Base-by-base conservation (phyloP, 2,888 invertebrate species). In the Hermodice carunculata region DNA sequence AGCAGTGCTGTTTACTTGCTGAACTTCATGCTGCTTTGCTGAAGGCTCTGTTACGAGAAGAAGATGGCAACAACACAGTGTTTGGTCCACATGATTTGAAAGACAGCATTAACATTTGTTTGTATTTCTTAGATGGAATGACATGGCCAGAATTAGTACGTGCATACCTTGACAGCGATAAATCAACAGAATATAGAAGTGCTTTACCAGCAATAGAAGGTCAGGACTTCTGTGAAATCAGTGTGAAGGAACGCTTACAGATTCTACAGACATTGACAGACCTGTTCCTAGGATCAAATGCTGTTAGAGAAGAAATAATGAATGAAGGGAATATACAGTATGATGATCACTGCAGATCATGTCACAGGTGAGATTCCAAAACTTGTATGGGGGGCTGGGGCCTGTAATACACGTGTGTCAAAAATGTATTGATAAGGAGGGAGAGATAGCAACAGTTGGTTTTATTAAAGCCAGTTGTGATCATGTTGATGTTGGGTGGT, bases 61-160 rank as follows among this genome's bases (percentile, higher is more conserved):
- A 86, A 73, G 86, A 86, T 43, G 76, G 74, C 31, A 83, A 81
- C 65, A 79, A 94, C 80, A 96, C 83, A 32, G 94, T 94, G 86
- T 98, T 96, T 88, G 97, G 97, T 49, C 96, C 98, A 8, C 87
- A 95, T 66, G 99, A 99, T 88, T 94, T 96, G 82, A 98, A 98
- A 88, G 98, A 98, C 87, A 95, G 96, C 85, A 92, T 98, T 29
- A 98, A 98, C 86, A 93, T 98, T 70, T 91, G 94, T 75, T 89
- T 98, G 61, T 97, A 93, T 88, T 91, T 97, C 80, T 91, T 97
- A 79, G 99, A 99, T 88, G 90, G 93, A 60, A 92, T 98, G 88
- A 97, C 98, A 54, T 99, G 98, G 95, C 95, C 97, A 44, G 98
- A 98, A 88, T 91, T 94, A 53, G 87, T 96, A 70, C 89, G 94